Evolutionary conservation across 1,140 invertebrate species (phyloP).

Genomic region (Papilio xuthus): DNA sequence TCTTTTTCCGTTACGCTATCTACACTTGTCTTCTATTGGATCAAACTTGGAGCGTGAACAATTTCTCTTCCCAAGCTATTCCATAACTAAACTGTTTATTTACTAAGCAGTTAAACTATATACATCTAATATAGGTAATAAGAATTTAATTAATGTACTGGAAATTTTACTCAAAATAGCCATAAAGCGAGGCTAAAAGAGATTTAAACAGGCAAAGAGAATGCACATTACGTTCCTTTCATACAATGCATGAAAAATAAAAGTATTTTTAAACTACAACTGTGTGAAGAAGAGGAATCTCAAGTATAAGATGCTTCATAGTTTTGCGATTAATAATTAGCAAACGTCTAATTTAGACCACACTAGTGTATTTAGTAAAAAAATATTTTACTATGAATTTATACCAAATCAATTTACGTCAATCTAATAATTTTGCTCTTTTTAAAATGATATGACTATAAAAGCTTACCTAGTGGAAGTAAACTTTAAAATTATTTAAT

Average conservation of each 20-base stretch:
- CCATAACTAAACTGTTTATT: background rate
- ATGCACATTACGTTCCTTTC: background rate
- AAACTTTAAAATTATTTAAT: no score
- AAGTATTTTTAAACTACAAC: background rate
- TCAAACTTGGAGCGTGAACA: background rate
- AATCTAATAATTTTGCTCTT: no score
- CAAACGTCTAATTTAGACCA: no score
- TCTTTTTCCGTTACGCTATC: background rate
- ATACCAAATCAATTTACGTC: no score
- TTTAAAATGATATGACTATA: no score
- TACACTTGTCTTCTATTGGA: background rate
- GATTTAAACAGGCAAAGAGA: background rate
- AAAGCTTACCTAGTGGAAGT: no score
- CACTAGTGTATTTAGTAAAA: no score
- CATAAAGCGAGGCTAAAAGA: background rate
- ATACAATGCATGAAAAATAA: slow-evolving; percentile 1
- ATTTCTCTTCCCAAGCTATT: background rate
- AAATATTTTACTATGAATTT: no score
- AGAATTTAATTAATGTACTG: background rate
- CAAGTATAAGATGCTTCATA: background rate
- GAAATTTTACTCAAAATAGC: background rate
- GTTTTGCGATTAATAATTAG: background rate
- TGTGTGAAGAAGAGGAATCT: background rate
- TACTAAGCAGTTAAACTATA: background rate
- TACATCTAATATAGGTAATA: background rate